Conservation (phyloP, 23 tunicate species). For the Styela clava region DNA sequence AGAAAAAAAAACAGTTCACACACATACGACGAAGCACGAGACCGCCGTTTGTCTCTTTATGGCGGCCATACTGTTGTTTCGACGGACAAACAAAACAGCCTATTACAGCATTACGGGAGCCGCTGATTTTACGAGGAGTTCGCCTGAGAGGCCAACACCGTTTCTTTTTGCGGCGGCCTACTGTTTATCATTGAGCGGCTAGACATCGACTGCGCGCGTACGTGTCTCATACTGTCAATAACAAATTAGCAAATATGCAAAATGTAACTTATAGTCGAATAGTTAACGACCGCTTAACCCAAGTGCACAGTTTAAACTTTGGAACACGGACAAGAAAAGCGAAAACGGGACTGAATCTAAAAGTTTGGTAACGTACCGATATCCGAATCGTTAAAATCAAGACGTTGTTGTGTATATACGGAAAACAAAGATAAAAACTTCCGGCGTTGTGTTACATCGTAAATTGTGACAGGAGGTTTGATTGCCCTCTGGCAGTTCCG, state of each 20-base stretch:
- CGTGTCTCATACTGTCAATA: neutral
- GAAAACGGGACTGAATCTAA: no score
- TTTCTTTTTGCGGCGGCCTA: neutral
- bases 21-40: neutral
- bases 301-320: no score
- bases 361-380: no score
- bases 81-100: neutral
- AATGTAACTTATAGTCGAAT: no score
- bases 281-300: no score
- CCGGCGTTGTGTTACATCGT: neutral
- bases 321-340: no score
- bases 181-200: neutral
- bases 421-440: neutral
- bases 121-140: neutral
- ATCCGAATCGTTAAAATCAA: no score
- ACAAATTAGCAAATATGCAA: neutral
- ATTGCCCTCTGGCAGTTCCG: neutral
- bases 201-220: neutral
- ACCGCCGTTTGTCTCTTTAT: neutral
- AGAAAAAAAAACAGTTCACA: no score
- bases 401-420: neutral
- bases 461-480: neutral
- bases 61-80: neutral
- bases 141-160: no score
- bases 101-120: neutral